Conservation (phyloP, 2,797 vertebrate genomes). For the Acrossocheilus fasciatus region DNA sequence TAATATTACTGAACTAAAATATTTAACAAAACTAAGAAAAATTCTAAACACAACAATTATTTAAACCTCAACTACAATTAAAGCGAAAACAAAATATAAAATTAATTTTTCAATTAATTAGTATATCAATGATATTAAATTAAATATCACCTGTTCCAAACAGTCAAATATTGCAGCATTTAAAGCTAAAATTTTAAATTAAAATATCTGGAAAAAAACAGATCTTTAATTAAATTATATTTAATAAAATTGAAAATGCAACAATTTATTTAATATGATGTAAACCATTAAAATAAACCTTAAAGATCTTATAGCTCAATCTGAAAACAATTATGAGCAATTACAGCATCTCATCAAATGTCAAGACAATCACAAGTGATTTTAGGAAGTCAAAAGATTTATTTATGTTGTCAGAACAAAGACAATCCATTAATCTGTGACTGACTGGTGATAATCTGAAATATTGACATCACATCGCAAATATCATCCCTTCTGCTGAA, state of each 20-base stretch:
- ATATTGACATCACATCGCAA: neutral
- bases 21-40: neutral
- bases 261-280: neutral
- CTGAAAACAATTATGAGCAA: neutral
- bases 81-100: too few species aligned
- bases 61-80: neutral
- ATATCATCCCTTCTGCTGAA: slow-evolving; percentile 13
- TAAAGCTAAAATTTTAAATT: neutral
- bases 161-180: neutral
- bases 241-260: neutral
- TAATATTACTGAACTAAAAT: too few species aligned
- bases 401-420: slow-evolving; percentile 24
- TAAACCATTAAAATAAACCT: neutral
- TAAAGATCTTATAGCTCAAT: too few species aligned
- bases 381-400: slow-evolving; percentile 5
- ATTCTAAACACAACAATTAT: neutral
- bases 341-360: neutral
- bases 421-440: neutral
- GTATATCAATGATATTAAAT: neutral
- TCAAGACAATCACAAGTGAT: neutral
- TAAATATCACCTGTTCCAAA: neutral
- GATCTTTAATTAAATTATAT: neutral
- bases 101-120: neutral
- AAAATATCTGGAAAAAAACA: neutral
- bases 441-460: neutral